A percentile compares a stretch with the other conserved stretches of the same genome.
Conservation (phyloP, 2,888 invertebrate genomes). For the Trissolcus brochymenae region DNA sequence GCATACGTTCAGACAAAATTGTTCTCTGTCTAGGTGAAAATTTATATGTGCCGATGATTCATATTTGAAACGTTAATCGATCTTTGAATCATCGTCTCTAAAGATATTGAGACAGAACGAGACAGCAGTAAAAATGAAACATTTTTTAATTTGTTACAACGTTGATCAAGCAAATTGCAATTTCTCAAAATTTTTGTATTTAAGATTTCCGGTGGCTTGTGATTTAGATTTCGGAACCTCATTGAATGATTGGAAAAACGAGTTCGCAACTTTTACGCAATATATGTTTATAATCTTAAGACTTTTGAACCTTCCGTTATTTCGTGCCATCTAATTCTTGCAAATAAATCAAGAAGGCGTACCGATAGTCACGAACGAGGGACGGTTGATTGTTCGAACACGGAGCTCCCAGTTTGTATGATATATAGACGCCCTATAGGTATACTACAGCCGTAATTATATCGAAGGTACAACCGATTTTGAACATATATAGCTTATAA, state of each 20-base stretch:
- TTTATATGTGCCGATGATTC: not conserved
- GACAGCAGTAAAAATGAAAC: too few species aligned
- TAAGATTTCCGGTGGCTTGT: not conserved
- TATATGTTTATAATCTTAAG: constrained; percentile 29
- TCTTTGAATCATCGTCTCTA: too few species aligned
- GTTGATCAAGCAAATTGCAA: too few species aligned
- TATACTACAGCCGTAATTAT: constrained; percentile 44
- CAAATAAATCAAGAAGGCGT: constrained; percentile 37
- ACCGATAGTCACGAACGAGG: constrained; percentile 48
- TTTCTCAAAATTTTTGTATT: too few species aligned
- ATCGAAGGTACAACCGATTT: constrained; percentile 27
- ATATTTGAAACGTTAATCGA: too few species aligned
- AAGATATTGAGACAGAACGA: too few species aligned
- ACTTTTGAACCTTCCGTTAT: constrained; percentile 33
- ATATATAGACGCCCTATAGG: constrained; percentile 33
- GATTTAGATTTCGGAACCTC: constrained; percentile 1
- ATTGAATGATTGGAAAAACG: too few species aligned
- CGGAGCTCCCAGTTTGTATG: constrained; percentile 38
- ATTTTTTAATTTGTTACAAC: too few species aligned
- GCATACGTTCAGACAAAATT: constrained; percentile 34
- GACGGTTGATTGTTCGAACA: constrained; percentile 41
- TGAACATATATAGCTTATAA: constrained; percentile 7
- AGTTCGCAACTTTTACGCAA: constrained; percentile 11
- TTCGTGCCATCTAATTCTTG: constrained; percentile 37
- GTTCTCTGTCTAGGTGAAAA: constrained; percentile 36